Conservation (phyloP, 30 jellyfish, hydroid and myxozoan genomes). For the Hydra vulgaris region DNA sequence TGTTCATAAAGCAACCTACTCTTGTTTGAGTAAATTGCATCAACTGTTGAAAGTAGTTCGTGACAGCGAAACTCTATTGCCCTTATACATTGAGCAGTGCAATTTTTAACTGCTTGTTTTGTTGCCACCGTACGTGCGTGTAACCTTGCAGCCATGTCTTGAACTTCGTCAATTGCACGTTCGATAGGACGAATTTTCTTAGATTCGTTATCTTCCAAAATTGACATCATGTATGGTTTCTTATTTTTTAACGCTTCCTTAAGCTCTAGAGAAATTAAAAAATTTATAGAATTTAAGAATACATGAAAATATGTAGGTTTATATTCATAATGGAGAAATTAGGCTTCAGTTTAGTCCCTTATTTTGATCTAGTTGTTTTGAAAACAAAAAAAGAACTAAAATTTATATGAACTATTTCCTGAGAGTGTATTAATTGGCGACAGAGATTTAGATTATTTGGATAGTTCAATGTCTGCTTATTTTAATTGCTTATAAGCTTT, state of each 20-base stretch:
- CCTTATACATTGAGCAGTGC: slow-evolving; percentile 64
- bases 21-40: slow-evolving; percentile 39
- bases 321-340: too few species aligned
- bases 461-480: too few species aligned
- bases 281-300: too few species aligned
- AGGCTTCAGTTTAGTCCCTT: too few species aligned
- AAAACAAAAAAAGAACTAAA: too few species aligned
- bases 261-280: slow-evolving; percentile 33
- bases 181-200: slow-evolving; percentile 72
- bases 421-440: too few species aligned
- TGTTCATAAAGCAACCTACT: slow-evolving; percentile 54
- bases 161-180: slow-evolving; percentile 85
- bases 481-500: too few species aligned
- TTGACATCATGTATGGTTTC: slow-evolving; percentile 51
- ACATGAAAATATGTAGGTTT: too few species aligned
- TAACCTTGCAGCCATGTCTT: slow-evolving; percentile 96
- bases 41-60: slow-evolving; percentile 53
- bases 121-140: slow-evolving; percentile 92
- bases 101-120: slow-evolving; percentile 65
- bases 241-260: slow-evolving; percentile 73
- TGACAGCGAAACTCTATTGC: slow-evolving; percentile 68
- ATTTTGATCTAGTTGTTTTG: too few species aligned
- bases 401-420: too few species aligned
- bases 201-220: slow-evolving; percentile 55
- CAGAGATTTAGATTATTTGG: too few species aligned